Evolutionary conservation across 2,888 invertebrate species (phyloP).

Genomic region (Teinopalpus imperialis): DNA sequence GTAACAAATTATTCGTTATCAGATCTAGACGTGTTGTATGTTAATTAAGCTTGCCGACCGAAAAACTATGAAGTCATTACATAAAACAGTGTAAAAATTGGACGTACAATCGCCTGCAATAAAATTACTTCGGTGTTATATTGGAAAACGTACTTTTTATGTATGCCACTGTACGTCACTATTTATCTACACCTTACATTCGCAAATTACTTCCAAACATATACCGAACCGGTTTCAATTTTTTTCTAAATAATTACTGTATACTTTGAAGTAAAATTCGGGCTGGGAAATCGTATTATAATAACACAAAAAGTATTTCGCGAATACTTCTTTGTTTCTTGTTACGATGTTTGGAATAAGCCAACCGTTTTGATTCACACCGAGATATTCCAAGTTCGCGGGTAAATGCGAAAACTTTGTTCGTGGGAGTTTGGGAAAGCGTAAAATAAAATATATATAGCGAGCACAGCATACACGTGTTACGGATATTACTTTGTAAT

Average conservation of each 20-base stretch:
- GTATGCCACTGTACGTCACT: no score
- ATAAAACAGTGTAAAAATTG: no score
- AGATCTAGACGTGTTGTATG: no score
- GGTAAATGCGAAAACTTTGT: slow-evolving; percentile 26
- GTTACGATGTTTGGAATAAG: slow-evolving; percentile 24
- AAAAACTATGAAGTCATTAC: no score
- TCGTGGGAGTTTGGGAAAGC: slow-evolving; percentile 16
- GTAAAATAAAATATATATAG: slow-evolving; percentile 22
- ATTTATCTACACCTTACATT: no score
- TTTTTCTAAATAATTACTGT: slow-evolving; percentile 3
- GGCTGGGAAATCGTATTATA: slow-evolving; percentile 7
- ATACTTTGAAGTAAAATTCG: slow-evolving; percentile 12
- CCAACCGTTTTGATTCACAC: slow-evolving; percentile 26
- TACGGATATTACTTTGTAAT: slow-evolving; percentile 14
- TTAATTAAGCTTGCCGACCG: no score
- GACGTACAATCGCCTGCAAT: no score
- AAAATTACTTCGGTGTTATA: no score
- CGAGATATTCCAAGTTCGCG: slow-evolving; percentile 21
- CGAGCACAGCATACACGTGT: slow-evolving; percentile 15
- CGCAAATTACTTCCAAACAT: not conserved
- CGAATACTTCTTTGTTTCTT: slow-evolving; percentile 24
- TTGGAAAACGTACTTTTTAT: no score
- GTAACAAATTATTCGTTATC: no score
- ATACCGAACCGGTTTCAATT: not conserved
- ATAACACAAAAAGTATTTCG: slow-evolving; percentile 24